Evolutionary conservation across 2,113 vertebrate genomes (phyloP), one percentile per base, ranked within the genome.

Genomic region (Diadophis punctatus): DNA sequence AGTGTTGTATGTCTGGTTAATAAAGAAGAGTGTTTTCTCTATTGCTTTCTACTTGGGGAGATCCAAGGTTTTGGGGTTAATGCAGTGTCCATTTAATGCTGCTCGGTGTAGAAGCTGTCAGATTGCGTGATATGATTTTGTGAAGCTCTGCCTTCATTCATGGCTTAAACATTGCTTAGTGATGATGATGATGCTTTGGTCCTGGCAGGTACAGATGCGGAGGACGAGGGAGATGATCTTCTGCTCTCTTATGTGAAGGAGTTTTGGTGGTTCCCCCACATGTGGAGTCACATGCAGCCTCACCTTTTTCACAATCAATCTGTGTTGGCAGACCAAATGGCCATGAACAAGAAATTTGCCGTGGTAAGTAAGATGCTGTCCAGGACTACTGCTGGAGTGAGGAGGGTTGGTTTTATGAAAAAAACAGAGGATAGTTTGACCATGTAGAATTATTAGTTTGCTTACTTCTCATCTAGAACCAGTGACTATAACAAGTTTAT

Each of bases 251-350:
- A 98, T 0, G 99, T 99, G 96, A 98, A 98, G 95, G 98, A 99
- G 97, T 99, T 99, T 97, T 99, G 99, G 99, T 99, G 99, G 99
- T 99, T 99, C 94, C 99, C 99, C 9, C 99, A 99, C 97, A 99
- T 99, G 99, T 99, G 99, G 99, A 99, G 99, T 97, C 99, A 99
- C 97, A 99, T 99, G 99, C 99, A 99, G 97, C 99, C 99, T 22
- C 99, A 99, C 95, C 98, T 99, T 56, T 99, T 99, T 98, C 99
- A 99, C 97, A 99, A 99, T 97, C 99, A 99, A 97, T 99, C 98
- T 0, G 99, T 99, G 95, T 97, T 99, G 0, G 98, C 99, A 0
- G 99, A 99, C 96, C 99, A 99, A 98, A 99, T 99, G 99, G 97
- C 99, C 93, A 97, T 99, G 96, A 99, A 99, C 98, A 99, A 99